Evolutionary conservation across 1,140 invertebrate species (phyloP).

Genomic region (Parasteatoda tepidariorum): DNA sequence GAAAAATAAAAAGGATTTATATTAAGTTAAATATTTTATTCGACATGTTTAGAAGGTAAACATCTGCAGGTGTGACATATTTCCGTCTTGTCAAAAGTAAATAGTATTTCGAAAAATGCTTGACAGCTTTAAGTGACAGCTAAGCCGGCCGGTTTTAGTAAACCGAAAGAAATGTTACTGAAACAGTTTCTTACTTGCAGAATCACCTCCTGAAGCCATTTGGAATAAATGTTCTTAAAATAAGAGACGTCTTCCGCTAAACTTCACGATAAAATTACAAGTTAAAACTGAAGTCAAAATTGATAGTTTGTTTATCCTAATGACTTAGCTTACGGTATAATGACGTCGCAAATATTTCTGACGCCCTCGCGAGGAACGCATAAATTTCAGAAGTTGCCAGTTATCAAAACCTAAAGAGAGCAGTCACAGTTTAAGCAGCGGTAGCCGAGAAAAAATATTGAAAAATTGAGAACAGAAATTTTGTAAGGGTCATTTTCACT

Average conservation of each 20-base stretch:
- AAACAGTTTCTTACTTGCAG: background rate
- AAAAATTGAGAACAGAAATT: background rate
- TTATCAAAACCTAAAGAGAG: background rate
- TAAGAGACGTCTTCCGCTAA: background rate
- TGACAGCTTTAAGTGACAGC: background rate
- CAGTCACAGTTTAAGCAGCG: too few relatives aligned
- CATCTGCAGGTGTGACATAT: too few relatives aligned
- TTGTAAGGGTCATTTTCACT: too few relatives aligned
- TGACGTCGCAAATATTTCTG: background rate
- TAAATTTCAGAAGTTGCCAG: background rate
- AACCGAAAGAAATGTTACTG: background rate
- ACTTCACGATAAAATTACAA: background rate
- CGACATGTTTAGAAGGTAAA: too few relatives aligned
- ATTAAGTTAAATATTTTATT: background rate
- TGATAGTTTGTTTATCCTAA: background rate
- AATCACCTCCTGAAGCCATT: background rate
- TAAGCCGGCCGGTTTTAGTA: background rate
- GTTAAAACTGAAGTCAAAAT: background rate
- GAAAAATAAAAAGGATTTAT: background rate
- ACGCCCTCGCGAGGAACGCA: background rate
- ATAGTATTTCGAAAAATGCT: background rate
- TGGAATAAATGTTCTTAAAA: background rate
- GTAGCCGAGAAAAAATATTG: background rate
- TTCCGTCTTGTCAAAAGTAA: background rate
- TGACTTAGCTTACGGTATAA: background rate